Percentiles rank a stretch among this genome's conserved stretches.
Evolutionary conservation across 2,888 invertebrate genomes (phyloP).

Genomic region (Temnothorax ravouxi): DNA sequence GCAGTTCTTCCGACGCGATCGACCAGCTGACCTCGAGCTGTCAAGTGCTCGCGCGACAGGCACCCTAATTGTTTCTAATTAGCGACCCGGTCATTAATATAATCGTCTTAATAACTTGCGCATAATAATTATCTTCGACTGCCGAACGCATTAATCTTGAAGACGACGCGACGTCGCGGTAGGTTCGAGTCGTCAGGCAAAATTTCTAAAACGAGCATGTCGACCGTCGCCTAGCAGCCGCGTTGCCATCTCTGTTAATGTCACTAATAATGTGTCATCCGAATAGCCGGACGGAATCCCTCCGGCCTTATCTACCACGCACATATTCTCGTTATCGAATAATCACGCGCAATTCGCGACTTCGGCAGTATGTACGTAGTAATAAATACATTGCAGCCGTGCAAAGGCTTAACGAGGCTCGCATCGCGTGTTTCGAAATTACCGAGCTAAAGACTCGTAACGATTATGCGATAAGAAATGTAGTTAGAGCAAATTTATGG

Average conservation of each 20-base stretch:
- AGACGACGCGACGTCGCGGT: conserved; percentile 26
- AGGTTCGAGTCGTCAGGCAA: neutral
- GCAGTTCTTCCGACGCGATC: conserved; percentile 4
- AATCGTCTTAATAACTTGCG: conserved; percentile 53
- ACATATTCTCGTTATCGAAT: conserved; percentile 27
- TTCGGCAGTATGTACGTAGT: neutral
- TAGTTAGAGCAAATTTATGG: conserved; percentile 26
- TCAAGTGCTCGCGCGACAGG: conserved; percentile 43
- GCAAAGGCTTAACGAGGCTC: conserved; percentile 31
- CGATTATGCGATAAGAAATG: conserved; percentile 33
- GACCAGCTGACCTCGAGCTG: conserved; percentile 27
- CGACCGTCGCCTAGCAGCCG: neutral
- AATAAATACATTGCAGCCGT: conserved; percentile 30
- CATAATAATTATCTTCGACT: conserved; percentile 49
- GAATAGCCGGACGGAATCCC: neutral
- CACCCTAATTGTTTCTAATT: conserved; percentile 71
- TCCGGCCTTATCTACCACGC: neutral
- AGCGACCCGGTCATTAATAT: conserved; percentile 67
- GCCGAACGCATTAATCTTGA: conserved; percentile 55
- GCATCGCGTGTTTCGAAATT: conserved; percentile 34
- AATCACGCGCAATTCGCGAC: conserved; percentile 17
- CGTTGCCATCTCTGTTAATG: conserved; percentile 10
- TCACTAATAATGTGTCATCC: conserved; percentile 41
- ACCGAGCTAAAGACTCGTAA: conserved; percentile 34
- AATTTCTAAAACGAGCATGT: conserved; percentile 34